phyloP scores from a whole-genome alignment of 2,888 invertebrate genomes.

The Erpobdella octoculata region DNA sequence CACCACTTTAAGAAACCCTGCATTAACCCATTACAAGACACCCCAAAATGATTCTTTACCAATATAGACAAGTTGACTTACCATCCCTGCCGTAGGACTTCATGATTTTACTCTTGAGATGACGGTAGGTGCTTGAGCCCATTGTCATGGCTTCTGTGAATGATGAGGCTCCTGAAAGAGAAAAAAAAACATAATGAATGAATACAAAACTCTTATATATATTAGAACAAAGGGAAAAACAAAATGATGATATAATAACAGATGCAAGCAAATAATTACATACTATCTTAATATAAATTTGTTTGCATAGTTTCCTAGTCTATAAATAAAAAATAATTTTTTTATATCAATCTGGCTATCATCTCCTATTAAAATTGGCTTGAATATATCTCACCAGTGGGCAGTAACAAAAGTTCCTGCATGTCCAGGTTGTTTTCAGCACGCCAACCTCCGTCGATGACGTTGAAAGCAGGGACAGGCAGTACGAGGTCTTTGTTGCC shows the following conservation, averaged over 20 bases:
- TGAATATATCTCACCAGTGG: slow-evolving; percentile 51
- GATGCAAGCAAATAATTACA: not conserved
- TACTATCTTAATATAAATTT: not conserved
- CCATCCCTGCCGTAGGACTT: slow-evolving; percentile 79
- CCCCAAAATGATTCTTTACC: too few relatives aligned
- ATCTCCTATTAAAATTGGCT: too few relatives aligned
- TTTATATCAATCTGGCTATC: not conserved
- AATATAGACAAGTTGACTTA: slow-evolving; percentile 34
- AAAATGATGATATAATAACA: not conserved
- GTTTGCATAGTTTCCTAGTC: not conserved
- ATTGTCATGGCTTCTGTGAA: slow-evolving; percentile 98
- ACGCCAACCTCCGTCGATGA: slow-evolving; percentile 94
- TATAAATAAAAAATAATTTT: not conserved
- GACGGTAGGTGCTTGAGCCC: slow-evolving; percentile 89
- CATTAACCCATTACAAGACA: too few relatives aligned
- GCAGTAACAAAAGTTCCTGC: slow-evolving; percentile 89
- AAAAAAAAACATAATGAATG: not conserved
- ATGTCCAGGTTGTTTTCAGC: slow-evolving; percentile 82
- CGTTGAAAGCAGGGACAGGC: slow-evolving; percentile 95
- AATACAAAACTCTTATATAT: not conserved
- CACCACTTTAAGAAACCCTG: too few relatives aligned
- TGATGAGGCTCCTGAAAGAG: slow-evolving; percentile 65
- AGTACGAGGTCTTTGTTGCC: slow-evolving; percentile 81
- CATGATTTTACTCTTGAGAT: slow-evolving; percentile 87
- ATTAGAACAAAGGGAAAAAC: not conserved